Conservation (phyloP, 2,797 vertebrate species). For the Mormyrops boulengeri region DNA sequence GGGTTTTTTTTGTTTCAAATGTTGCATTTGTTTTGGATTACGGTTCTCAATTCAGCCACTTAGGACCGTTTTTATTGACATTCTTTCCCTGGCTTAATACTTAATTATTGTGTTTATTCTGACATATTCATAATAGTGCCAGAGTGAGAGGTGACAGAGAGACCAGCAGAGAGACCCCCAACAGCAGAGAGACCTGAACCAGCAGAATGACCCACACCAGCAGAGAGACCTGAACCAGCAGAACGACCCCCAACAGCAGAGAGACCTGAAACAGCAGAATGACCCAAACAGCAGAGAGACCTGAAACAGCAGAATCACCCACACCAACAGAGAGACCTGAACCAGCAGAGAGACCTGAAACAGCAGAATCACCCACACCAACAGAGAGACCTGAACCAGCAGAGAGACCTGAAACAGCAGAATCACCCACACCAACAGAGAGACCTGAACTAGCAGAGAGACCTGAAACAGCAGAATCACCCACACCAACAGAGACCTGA, state of each 20-base stretch:
- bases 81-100: neutral
- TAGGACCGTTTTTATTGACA: neutral
- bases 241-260: neutral
- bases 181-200: neutral
- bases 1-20: neutral
- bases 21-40: neutral
- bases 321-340: neutral
- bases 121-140: neutral
- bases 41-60: neutral
- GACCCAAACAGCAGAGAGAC: neutral
- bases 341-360: neutral
- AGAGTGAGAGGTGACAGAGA: neutral
- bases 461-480: neutral
- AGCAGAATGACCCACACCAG: neutral
- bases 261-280: neutral
- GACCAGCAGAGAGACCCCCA: neutral
- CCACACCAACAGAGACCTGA: neutral
- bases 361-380: neutral
- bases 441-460: neutral
- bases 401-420: no score
- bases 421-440: neutral
- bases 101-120: neutral
- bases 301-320: neutral
- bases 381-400: neutral
- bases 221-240: neutral